phyloP scores from a whole-genome alignment of 2,888 invertebrate species.

The Plebejus anna region DNA sequence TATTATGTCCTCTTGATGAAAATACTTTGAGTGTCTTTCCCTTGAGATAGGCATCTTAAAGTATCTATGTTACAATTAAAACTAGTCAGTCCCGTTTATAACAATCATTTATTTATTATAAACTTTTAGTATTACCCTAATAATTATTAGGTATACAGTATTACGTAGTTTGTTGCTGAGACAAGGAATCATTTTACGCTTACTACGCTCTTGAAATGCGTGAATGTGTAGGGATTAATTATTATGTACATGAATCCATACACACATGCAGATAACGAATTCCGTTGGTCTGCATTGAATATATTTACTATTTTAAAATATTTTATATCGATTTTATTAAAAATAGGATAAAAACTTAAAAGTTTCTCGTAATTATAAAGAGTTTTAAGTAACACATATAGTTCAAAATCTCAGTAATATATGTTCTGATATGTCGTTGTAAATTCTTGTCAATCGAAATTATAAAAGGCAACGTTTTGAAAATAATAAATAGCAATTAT shows the following conservation, averaged over 20 bases:
- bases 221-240: constrained; percentile 18
- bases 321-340: too few relatives aligned
- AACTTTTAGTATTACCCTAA: background rate
- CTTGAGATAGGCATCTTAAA: too few relatives aligned
- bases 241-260: background rate
- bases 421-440: too few relatives aligned
- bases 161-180: background rate
- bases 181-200: constrained; percentile 20
- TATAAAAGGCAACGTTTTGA: background rate
- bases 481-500: background rate
- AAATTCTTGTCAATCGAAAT: too few relatives aligned
- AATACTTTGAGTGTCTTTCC: background rate
- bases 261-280: background rate
- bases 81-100: background rate
- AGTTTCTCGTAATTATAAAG: too few relatives aligned
- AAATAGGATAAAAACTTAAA: too few relatives aligned
- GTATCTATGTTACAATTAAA: too few relatives aligned
- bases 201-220: constrained; percentile 19
- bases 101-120: background rate
- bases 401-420: too few relatives aligned
- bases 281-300: background rate
- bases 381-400: too few relatives aligned
- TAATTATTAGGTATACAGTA: background rate
- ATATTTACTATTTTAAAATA: background rate
- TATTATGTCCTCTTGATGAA: background rate